Percentiles rank a stretch among this genome's conserved stretches.
Evolutionary conservation across 2,113 vertebrate species (phyloP).

Genomic region (Eira barbara): DNA sequence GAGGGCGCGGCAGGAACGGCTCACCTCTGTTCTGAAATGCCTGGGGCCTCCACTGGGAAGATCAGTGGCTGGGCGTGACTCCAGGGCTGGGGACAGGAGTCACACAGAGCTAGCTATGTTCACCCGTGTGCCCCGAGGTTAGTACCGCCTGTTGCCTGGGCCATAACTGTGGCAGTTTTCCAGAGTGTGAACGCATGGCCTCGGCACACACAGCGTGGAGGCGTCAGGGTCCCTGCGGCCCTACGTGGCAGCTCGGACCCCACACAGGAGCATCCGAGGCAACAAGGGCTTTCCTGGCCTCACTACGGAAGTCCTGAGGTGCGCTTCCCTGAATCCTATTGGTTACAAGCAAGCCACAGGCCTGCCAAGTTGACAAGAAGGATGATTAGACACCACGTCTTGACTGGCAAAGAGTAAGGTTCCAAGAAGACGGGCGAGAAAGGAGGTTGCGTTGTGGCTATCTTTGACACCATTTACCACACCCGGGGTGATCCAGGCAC

Average conservation of each 20-base stretch:
- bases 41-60: background rate
- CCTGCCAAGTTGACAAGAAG: background rate
- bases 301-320: background rate
- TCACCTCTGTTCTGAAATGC: background rate
- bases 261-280: background rate
- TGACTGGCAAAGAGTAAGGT: background rate
- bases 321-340: background rate
- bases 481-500: background rate
- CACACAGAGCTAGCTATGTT: too few species aligned
- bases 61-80: background rate
- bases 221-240: background rate
- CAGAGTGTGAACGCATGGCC: fast-evolving
- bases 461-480: background rate
- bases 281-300: background rate
- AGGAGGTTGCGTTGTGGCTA: background rate
- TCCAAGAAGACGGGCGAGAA: background rate
- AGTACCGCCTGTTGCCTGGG: background rate
- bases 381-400: background rate
- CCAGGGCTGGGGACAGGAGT: background rate
- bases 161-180: background rate
- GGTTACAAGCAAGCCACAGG: background rate
- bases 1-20: background rate
- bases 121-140: background rate
- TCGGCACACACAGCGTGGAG: background rate
- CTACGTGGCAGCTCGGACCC: background rate